phyloP scores from a whole-genome alignment of 2,797 vertebrate species.

The Halcyon leucocephala region DNA sequence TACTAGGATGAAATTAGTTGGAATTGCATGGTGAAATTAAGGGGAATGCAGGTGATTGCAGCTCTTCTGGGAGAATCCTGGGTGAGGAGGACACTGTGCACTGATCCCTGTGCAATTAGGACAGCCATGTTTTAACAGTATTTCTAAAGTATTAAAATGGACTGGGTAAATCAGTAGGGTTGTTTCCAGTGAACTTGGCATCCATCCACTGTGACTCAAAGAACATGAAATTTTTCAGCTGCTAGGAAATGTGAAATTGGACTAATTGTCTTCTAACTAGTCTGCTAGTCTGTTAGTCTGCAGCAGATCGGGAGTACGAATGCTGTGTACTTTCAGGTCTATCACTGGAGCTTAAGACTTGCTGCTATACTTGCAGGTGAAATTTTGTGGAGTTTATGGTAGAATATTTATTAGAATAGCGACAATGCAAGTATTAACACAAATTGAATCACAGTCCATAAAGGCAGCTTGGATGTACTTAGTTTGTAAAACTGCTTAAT shows the following conservation, averaged over 20 bases:
- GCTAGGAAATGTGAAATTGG: slow-evolving; percentile 89
- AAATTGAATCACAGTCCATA: not conserved
- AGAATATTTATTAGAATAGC: not conserved
- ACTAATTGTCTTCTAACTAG: slow-evolving; percentile 89
- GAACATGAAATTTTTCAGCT: slow-evolving; percentile 90
- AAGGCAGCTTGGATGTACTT: not conserved
- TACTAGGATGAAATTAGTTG: slow-evolving; percentile 92
- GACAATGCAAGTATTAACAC: not conserved
- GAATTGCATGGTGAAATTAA: slow-evolving; percentile 85
- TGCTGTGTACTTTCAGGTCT: slow-evolving; percentile 4
- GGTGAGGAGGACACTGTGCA: slow-evolving; percentile 83
- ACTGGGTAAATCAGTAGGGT: slow-evolving; percentile 81
- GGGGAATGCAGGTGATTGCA: slow-evolving; percentile 86
- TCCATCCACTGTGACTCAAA: slow-evolving; percentile 87
- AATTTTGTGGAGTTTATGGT: not conserved
- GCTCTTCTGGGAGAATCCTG: slow-evolving; percentile 86
- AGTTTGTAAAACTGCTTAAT: not conserved
- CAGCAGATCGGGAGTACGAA: slow-evolving; percentile 58
- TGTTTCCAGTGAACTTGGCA: slow-evolving; percentile 88
- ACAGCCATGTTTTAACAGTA: slow-evolving; percentile 87
- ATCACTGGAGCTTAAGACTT: not conserved
- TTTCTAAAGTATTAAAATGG: slow-evolving; percentile 88
- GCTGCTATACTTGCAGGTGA: not conserved
- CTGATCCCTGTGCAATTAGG: slow-evolving; percentile 91
- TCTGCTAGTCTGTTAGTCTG: slow-evolving; percentile 76